Percentiles rank a stretch among this genome's conserved stretches.
phyloP scores from a whole-genome alignment of 2,888 invertebrate genomes.

The Trisateles emortualis region DNA sequence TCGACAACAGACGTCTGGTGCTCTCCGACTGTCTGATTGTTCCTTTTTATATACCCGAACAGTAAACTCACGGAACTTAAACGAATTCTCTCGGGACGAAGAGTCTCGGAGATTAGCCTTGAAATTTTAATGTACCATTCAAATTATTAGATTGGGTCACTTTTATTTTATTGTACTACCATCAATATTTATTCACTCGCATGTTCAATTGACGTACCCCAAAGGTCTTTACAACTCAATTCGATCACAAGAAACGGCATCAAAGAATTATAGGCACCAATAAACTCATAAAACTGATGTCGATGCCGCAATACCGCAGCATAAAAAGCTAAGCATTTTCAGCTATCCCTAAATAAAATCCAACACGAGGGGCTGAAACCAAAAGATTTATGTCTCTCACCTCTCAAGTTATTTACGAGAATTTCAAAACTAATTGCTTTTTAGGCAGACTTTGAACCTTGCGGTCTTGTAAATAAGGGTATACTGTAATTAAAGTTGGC shows the following conservation, averaged over 20 bases:
- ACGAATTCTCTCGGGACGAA: too few species aligned
- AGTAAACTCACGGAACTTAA: constrained; percentile 7
- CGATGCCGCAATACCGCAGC: constrained; percentile 44
- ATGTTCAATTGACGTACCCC: constrained; percentile 36
- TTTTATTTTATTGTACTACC: constrained; percentile 27
- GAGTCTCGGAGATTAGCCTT: constrained; percentile 10
- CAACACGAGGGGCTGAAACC: constrained; percentile 53
- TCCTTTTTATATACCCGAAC: constrained; percentile 1
- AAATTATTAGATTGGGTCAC: constrained; percentile 23
- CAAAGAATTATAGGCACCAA: constrained; percentile 48
- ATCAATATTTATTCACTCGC: constrained; percentile 29
- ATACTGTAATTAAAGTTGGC: constrained; percentile 42
- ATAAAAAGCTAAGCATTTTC: constrained; percentile 54
- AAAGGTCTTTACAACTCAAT: constrained; percentile 47
- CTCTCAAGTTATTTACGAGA: constrained; percentile 59
- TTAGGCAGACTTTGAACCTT: constrained; percentile 51
- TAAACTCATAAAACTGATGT: constrained; percentile 46
- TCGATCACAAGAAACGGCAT: constrained; percentile 43
- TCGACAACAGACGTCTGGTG: constrained; percentile 4
- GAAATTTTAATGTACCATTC: constrained; percentile 31
- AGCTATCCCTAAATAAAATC: constrained; percentile 58
- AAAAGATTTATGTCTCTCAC: constrained; percentile 62
- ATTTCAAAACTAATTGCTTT: constrained; percentile 58
- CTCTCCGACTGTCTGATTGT: constrained; percentile 5
- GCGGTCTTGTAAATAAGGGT: constrained; percentile 36